Conservation (phyloP, 2,888 invertebrate species). For the Neria commutata region DNA sequence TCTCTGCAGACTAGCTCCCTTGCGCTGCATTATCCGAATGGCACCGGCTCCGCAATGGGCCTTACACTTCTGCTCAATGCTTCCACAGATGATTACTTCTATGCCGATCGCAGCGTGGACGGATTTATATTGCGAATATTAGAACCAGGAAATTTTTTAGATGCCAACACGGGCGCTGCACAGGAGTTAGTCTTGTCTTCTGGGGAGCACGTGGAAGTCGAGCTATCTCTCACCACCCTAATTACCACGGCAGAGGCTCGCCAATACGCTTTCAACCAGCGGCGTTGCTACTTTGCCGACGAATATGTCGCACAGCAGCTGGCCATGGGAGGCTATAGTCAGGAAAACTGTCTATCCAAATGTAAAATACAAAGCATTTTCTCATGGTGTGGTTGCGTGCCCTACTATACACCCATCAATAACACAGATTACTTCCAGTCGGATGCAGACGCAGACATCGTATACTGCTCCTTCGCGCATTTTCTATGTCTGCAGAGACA, state of each 20-base stretch:
- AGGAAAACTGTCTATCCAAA: conserved; percentile 41
- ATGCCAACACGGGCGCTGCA: conserved; percentile 33
- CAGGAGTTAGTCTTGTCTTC: conserved; percentile 35
- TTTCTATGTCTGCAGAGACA: conserved; percentile 43
- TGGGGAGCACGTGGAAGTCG: conserved; percentile 33
- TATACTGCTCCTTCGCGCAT: conserved; percentile 43
- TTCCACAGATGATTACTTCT: conserved; percentile 41
- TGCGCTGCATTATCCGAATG: conserved; percentile 19
- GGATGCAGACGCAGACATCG: conserved; percentile 8
- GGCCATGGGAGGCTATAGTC: conserved; percentile 23
- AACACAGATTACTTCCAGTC: conserved; percentile 15
- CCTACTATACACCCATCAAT: conserved; percentile 36
- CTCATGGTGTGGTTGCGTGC: conserved; percentile 45
- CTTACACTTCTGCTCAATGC: conserved; percentile 44
- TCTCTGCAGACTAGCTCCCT: no score
- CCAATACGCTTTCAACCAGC: conserved; percentile 31
- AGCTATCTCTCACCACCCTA: conserved; percentile 32
- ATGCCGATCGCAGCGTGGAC: conserved; percentile 26
- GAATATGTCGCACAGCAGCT: conserved; percentile 33
- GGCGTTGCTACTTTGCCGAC: conserved; percentile 45
- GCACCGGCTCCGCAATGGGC: conserved; percentile 30
- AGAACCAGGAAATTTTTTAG: conserved; percentile 34
- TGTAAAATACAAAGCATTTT: conserved; percentile 40
- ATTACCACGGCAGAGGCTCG: conserved; percentile 33
- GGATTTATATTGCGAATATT: conserved; percentile 45